phyloP scores from a whole-genome alignment of 53 echinoderm and acorn worm genomes.

The Echinometra lucunter region DNA sequence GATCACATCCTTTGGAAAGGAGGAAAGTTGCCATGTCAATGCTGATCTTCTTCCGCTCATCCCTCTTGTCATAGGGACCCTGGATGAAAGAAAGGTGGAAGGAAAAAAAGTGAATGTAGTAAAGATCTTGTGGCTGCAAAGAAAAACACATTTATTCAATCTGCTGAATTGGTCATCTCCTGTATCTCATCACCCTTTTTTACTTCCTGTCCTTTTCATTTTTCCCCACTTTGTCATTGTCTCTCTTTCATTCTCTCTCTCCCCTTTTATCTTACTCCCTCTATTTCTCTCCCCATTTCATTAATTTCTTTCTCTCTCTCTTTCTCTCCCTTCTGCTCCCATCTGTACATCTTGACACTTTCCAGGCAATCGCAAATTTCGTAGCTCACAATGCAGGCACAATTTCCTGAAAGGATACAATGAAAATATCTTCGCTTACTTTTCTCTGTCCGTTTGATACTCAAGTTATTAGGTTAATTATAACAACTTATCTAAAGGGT shows the following conservation, averaged over 20 bases:
- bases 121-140: neutral
- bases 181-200: neutral
- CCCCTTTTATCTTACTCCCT: neutral
- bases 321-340: too few relatives aligned
- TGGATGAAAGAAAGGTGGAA: neutral
- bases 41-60: constrained; percentile 58
- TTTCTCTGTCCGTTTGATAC: too few relatives aligned
- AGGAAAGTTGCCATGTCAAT: constrained; percentile 64
- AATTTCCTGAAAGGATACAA: neutral
- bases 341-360: neutral
- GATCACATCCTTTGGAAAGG: constrained; percentile 70
- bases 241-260: neutral
- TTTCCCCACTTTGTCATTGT: neutral
- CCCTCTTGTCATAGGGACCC: neutral
- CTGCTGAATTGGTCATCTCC: neutral
- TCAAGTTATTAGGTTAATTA: too few relatives aligned
- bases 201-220: too few relatives aligned
- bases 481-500: too few relatives aligned
- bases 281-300: neutral
- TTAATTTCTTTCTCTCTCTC: too few relatives aligned
- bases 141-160: neutral
- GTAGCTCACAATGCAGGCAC: neutral
- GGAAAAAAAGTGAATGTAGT: neutral
- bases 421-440: too few relatives aligned
- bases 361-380: neutral